Conservation (phyloP, 2,113 vertebrate genomes). For the Barnardius zonarius region DNA sequence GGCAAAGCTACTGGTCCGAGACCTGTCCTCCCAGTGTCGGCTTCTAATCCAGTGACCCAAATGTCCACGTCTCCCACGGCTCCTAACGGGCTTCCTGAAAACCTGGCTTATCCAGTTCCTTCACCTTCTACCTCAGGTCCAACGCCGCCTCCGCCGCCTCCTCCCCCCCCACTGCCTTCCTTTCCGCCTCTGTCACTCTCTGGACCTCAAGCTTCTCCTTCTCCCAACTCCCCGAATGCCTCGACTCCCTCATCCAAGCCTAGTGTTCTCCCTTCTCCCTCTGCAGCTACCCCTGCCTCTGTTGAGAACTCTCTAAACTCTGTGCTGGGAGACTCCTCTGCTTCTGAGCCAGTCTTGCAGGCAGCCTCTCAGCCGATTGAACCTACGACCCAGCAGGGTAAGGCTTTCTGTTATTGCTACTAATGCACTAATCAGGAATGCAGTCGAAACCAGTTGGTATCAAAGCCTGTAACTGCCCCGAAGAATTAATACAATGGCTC, state of each 20-base stretch:
- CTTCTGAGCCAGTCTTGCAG: conserved; percentile 83
- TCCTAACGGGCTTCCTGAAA: conserved; percentile 78
- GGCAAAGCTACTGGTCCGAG: conserved; percentile 90
- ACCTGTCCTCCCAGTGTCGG: conserved; percentile 85
- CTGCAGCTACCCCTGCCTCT: conserved; percentile 91
- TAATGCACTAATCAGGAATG: conserved; percentile 57
- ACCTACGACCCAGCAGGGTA: conserved; percentile 83
- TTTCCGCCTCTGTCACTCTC: conserved; percentile 77
- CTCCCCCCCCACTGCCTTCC: conserved; percentile 80
- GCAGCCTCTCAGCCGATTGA: conserved; percentile 83
- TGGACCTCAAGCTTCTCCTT: conserved; percentile 78
- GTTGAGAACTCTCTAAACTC: conserved; percentile 86
- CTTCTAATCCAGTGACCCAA: conserved; percentile 83
- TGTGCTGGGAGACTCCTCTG: conserved; percentile 92
- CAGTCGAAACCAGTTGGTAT: neutral
- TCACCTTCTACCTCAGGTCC: conserved; percentile 80
- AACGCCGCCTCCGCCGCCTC: conserved; percentile 63
- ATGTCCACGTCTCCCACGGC: conserved; percentile 83
- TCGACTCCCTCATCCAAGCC: conserved; percentile 93
- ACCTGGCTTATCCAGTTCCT: conserved; percentile 67
- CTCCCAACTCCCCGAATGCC: conserved; percentile 78
- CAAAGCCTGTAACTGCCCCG: neutral
- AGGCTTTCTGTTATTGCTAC: conserved; percentile 76
- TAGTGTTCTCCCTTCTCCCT: conserved; percentile 97
- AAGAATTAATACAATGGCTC: neutral